Conservation (phyloP, 1,140 invertebrate species). For the Drosophila takahashii region DNA sequence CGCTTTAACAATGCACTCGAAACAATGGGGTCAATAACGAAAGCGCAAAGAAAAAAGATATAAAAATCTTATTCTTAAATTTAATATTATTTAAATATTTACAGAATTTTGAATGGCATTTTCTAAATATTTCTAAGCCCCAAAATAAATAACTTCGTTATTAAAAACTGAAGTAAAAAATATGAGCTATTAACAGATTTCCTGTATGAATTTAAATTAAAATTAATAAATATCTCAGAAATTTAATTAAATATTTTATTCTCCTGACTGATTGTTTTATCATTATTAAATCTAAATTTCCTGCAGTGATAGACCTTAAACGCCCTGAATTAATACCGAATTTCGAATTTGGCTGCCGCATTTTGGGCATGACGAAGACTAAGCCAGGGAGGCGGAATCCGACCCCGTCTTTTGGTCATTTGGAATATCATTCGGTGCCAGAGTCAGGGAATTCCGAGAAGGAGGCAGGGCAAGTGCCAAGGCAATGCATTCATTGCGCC, state of each 20-base stretch:
- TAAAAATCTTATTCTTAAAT: too few relatives aligned
- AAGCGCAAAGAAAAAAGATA: background rate
- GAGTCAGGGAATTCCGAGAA: slow-evolving; percentile 9
- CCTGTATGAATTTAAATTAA: too few relatives aligned
- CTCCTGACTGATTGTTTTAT: too few relatives aligned
- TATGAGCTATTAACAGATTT: too few relatives aligned
- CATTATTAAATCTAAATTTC: background rate
- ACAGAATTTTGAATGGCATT: too few relatives aligned
- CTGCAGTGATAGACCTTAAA: slow-evolving; percentile 39
- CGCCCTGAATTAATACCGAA: slow-evolving; percentile 68
- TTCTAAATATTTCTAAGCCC: too few relatives aligned
- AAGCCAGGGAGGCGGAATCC: slow-evolving; percentile 9
- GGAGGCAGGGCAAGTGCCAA: slow-evolving; percentile 38
- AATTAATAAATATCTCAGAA: too few relatives aligned
- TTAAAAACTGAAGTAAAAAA: too few relatives aligned
- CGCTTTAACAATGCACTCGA: slow-evolving; percentile 3
- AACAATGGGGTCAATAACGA: background rate
- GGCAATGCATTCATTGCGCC: slow-evolving; percentile 79
- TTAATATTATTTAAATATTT: too few relatives aligned
- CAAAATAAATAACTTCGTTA: too few relatives aligned
- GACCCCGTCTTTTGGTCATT: slow-evolving; percentile 38
- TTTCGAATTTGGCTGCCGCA: slow-evolving; percentile 54
- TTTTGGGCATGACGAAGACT: slow-evolving; percentile 27
- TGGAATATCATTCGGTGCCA: slow-evolving; percentile 41
- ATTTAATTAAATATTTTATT: too few relatives aligned